Percentiles rank a stretch among this genome's conserved stretches.
Conservation (phyloP, 2,797 vertebrate genomes). For the Cryptoprocta ferox region DNA sequence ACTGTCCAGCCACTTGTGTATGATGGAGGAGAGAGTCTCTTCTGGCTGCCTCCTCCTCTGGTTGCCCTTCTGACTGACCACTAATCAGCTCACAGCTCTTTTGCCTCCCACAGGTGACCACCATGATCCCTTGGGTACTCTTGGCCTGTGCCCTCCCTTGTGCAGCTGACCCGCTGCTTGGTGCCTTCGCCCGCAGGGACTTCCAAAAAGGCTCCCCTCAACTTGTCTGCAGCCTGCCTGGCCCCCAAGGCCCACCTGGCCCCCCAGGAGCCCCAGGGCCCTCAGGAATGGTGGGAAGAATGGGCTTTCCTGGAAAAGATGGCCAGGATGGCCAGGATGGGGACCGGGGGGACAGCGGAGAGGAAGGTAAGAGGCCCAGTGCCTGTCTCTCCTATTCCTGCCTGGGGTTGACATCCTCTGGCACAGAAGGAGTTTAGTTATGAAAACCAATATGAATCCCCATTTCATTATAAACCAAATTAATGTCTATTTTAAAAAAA, state of each 20-base stretch:
- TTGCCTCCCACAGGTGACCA: conserved; percentile 81
- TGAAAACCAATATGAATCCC: not conserved
- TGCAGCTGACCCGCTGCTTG: conserved; percentile 87
- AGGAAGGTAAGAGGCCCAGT: conserved; percentile 87
- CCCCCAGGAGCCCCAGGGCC: conserved; percentile 90
- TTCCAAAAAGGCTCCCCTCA: conserved; percentile 90
- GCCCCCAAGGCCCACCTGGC: conserved; percentile 92
- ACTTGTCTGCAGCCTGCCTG: conserved; percentile 94
- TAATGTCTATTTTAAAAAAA: not conserved
- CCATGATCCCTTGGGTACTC: conserved; percentile 90
- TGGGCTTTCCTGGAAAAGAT: conserved; percentile 94
- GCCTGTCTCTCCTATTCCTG: not conserved
- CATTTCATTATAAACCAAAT: not conserved
- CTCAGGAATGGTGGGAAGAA: conserved; percentile 91
- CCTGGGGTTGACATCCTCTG: not conserved
- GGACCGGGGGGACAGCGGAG: conserved; percentile 90
- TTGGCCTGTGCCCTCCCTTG: conserved; percentile 89
- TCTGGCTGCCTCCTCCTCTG: not conserved
- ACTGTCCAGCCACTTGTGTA: not conserved
- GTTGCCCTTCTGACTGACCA: not conserved
- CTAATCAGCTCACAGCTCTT: not conserved
- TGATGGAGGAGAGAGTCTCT: not conserved
- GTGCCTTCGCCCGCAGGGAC: conserved; percentile 80
- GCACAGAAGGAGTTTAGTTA: not conserved
- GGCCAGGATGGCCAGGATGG: conserved; percentile 95